Percentiles rank a stretch among this genome's conserved stretches.
phyloP scores from a whole-genome alignment of 1,140 invertebrate genomes.

The Oppia nitens region DNA sequence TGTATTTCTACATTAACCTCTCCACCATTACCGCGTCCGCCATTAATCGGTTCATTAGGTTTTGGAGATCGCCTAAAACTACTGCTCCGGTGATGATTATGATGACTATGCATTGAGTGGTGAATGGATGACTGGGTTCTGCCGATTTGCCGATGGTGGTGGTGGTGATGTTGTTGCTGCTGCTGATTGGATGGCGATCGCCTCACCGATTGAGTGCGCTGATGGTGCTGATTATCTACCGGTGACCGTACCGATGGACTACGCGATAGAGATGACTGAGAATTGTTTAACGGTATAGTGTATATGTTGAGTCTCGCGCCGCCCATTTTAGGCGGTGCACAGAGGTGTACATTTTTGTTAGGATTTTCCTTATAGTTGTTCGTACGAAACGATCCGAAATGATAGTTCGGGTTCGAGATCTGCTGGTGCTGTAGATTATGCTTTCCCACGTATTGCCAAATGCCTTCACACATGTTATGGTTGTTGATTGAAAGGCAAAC shows the following conservation, averaged over 20 bases:
- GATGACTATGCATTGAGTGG: no score
- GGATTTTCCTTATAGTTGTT: constrained; percentile 8
- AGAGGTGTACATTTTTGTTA: neutral
- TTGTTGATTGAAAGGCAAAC: neutral
- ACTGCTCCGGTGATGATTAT: no score
- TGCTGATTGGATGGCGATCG: neutral
- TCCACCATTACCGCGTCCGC: no score
- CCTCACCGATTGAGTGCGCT: neutral
- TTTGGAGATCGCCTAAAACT: no score
- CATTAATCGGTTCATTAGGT: no score
- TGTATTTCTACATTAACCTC: no score
- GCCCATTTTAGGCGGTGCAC: constrained; percentile 10
- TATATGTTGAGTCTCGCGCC: constrained; percentile 5
- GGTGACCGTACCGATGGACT: neutral
- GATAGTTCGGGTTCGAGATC: constrained; percentile 11
- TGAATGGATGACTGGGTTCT: no score
- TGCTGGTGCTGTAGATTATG: constrained; percentile 13
- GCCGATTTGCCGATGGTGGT: neutral
- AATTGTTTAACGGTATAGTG: constrained; percentile 1
- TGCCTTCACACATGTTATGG: neutral
- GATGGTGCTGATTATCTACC: neutral
- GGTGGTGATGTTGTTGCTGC: neutral
- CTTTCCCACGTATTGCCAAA: constrained; percentile 11
- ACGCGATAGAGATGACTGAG: no score
- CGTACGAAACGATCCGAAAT: neutral